These are phyloP conservation scores for Thripadectes ignobilis DNA, from an alignment of 2,797 vertebrate genomes.

Conservation along the genomic window DNA sequence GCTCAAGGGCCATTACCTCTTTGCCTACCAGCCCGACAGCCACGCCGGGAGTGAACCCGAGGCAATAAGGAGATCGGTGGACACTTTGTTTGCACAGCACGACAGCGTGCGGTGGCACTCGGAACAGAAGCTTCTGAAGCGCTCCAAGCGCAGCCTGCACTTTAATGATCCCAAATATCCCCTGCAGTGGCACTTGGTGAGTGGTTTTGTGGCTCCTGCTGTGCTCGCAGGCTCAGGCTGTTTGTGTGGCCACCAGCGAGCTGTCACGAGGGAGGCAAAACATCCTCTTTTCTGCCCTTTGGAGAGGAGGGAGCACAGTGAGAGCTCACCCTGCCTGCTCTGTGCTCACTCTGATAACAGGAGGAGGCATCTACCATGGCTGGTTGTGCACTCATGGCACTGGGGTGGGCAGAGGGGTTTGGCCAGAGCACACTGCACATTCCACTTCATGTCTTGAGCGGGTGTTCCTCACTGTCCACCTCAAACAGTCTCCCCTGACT, in stretches of 20 bases:
- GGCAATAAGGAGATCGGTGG: slow-evolving; percentile 61
- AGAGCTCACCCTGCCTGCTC: not conserved
- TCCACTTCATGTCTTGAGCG: accelerated
- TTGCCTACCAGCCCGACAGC: slow-evolving; percentile 67
- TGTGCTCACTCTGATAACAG: accelerated
- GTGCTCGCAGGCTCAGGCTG: not conserved
- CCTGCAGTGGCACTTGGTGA: slow-evolving; percentile 96
- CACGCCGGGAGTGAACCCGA: not conserved
- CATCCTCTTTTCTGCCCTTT: not conserved
- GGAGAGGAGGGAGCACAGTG: accelerated
- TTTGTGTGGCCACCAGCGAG: accelerated
- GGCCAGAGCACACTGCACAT: accelerated
- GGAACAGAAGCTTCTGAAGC: slow-evolving; percentile 86
- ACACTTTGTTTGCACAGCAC: slow-evolving; percentile 79
- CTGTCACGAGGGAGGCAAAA: accelerated
- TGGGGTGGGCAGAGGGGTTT: not conserved
- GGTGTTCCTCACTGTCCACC: accelerated
- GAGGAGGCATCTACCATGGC: not conserved
- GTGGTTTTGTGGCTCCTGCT: not conserved
- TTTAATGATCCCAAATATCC: slow-evolving; percentile 96
- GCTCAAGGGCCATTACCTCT: slow-evolving; percentile 89
- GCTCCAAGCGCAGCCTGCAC: slow-evolving; percentile 88
- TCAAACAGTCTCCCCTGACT: not conserved
- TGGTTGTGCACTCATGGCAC: accelerated
- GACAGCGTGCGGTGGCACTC: slow-evolving; percentile 90